A percentile compares a stretch with the other conserved stretches of the same genome.
Evolutionary conservation across 2,797 vertebrate species (phyloP).

Genomic region (Anguilla obscura): DNA sequence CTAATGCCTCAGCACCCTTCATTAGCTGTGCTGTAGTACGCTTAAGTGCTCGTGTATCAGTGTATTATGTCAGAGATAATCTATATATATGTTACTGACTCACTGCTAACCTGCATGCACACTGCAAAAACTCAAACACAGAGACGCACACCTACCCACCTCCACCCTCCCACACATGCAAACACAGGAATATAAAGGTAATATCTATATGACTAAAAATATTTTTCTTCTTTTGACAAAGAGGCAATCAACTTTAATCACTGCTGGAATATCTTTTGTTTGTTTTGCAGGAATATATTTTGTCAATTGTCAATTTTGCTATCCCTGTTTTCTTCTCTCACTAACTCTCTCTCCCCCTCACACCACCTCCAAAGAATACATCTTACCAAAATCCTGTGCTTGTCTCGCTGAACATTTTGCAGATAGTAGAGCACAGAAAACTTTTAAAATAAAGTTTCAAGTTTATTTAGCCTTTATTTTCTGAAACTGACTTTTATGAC

Average conservation of each 20-base stretch:
- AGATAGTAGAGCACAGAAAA: not conserved
- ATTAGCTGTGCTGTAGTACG: not conserved
- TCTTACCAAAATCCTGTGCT: not conserved
- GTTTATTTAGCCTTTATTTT: not conserved
- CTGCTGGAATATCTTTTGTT: too few relatives aligned
- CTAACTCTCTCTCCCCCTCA: not conserved
- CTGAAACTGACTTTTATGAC: not conserved
- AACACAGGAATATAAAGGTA: conserved; percentile 25
- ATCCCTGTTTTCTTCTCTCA: not conserved
- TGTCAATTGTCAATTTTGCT: not conserved
- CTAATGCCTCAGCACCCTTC: not conserved
- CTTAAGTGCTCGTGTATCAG: not conserved
- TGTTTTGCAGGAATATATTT: too few relatives aligned
- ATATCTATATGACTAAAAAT: not conserved
- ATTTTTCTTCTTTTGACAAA: not conserved
- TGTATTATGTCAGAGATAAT: not conserved
- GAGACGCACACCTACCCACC: not conserved
- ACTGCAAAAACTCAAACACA: not conserved
- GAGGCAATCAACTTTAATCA: not conserved
- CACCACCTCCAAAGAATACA: not conserved
- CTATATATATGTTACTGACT: not conserved
- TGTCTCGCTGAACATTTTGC: not conserved
- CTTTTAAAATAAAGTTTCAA: not conserved
- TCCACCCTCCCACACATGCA: conserved; percentile 28
- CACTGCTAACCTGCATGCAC: not conserved